Percentiles rank a stretch among this genome's conserved stretches.
phyloP scores from a whole-genome alignment of 2,888 invertebrate species.

The Tillus elongatus region DNA sequence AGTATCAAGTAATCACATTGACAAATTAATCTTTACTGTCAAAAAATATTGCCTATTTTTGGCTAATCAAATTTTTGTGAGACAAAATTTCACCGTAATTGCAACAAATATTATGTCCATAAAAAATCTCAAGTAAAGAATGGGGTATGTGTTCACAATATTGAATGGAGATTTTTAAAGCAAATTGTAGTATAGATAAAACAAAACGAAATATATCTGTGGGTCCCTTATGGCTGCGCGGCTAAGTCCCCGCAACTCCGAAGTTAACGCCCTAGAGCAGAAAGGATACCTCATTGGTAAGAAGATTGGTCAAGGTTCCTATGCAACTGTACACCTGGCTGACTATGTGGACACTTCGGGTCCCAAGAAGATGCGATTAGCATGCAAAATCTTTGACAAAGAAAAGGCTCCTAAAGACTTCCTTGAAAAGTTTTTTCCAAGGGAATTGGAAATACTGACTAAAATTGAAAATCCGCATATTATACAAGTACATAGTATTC shows the following conservation, averaged over 20 bases:
- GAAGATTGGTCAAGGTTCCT: conserved; percentile 86
- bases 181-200: background rate
- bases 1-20: conserved; percentile 22
- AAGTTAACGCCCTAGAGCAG: conserved; percentile 75
- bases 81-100: conserved; percentile 18
- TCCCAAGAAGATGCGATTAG: conserved; percentile 64
- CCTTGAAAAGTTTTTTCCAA: conserved; percentile 84
- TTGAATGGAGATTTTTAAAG: background rate
- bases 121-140: conserved; percentile 16
- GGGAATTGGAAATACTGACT: conserved; percentile 82
- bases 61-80: conserved; percentile 19
- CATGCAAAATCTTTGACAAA: conserved; percentile 88
- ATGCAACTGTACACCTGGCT: conserved; percentile 82
- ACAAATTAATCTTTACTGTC: conserved; percentile 26
- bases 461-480: conserved; percentile 86
- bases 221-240: conserved; percentile 3
- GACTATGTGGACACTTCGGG: conserved; percentile 66
- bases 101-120: conserved; percentile 12
- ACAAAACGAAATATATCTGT: background rate
- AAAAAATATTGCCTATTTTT: conserved; percentile 25
- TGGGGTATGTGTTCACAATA: conserved; percentile 8
- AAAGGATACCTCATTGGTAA: conserved; percentile 69
- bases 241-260: conserved; percentile 70
- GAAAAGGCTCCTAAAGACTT: conserved; percentile 83
- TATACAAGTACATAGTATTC: conserved; percentile 79